Percentiles rank a stretch among this genome's conserved stretches.
phyloP scores from a whole-genome alignment of 2,113 vertebrate genomes.

The Gambusia holbrooki region DNA sequence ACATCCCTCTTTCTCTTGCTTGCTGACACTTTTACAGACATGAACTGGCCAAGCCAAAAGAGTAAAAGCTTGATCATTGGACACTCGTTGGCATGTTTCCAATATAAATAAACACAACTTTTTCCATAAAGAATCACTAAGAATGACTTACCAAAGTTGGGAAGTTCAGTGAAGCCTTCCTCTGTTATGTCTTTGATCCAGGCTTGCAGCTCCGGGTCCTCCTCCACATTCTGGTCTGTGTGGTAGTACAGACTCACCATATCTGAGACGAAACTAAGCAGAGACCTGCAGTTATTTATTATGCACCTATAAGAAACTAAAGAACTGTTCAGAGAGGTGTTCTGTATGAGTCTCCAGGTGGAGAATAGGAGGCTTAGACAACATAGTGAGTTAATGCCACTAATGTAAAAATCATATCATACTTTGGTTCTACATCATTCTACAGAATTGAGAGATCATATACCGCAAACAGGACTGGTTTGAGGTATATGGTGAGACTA shows the following conservation, averaged over 20 bases:
- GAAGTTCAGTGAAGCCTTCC: conserved; percentile 74
- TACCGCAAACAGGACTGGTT: too few relatives aligned
- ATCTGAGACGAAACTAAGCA: conserved; percentile 66
- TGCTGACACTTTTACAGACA: too few relatives aligned
- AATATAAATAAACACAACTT: neutral
- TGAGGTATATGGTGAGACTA: too few relatives aligned
- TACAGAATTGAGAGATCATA: too few relatives aligned
- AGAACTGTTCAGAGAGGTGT: neutral
- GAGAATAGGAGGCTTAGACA: too few relatives aligned
- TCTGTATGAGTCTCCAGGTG: too few relatives aligned
- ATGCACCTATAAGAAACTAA: neutral
- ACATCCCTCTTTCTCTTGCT: too few relatives aligned
- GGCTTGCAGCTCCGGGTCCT: conserved; percentile 76
- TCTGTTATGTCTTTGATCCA: conserved; percentile 71
- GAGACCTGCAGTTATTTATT: neutral
- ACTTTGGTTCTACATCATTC: neutral
- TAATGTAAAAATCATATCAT: too few relatives aligned
- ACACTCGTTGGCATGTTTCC: neutral
- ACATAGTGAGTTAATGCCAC: too few relatives aligned
- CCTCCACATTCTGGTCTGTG: conserved; percentile 55
- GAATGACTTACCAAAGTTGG: conserved; percentile 69
- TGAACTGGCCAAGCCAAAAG: too few relatives aligned
- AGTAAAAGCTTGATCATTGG: too few relatives aligned
- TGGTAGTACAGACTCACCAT: conserved; percentile 68
- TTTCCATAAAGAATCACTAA: neutral